phyloP scores from a whole-genome alignment of 2,888 invertebrate species.

The Hypena proboscidalis region DNA sequence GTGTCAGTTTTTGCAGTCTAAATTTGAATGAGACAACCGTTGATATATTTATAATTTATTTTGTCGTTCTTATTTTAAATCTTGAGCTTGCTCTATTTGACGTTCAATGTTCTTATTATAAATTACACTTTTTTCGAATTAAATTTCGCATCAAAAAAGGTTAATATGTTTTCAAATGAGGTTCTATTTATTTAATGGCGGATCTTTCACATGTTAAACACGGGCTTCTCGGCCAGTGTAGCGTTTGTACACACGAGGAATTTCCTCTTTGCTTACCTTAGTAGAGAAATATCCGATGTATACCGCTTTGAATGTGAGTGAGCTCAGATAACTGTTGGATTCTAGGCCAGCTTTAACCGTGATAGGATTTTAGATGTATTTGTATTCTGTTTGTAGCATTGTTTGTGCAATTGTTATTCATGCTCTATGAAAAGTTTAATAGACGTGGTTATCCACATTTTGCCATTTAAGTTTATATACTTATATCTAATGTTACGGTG shows the following conservation, averaged over 20 bases:
- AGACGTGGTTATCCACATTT: too few relatives aligned
- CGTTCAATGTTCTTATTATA: neutral
- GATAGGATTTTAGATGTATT: too few relatives aligned
- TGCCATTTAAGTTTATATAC: too few relatives aligned
- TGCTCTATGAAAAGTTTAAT: too few relatives aligned
- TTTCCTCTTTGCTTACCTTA: slow-evolving; percentile 66
- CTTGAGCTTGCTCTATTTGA: neutral
- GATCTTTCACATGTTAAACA: slow-evolving; percentile 60
- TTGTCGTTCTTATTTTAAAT: slow-evolving; percentile 5
- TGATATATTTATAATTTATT: neutral
- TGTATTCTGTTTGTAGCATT: too few relatives aligned
- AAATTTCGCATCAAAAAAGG: slow-evolving; percentile 7
- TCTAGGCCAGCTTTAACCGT: slow-evolving; percentile 12
- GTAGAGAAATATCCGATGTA: slow-evolving; percentile 54
- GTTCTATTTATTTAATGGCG: slow-evolving; percentile 51
- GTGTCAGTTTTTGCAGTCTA: neutral
- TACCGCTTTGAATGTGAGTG: slow-evolving; percentile 37
- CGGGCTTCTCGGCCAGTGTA: slow-evolving; percentile 59
- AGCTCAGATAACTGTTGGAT: slow-evolving; percentile 29
- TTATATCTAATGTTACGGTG: too few relatives aligned
- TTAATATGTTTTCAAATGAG: slow-evolving; percentile 20
- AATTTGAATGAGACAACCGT: slow-evolving; percentile 2
- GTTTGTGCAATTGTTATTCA: too few relatives aligned
- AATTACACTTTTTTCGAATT: neutral
- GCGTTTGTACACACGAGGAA: slow-evolving; percentile 57